Evolutionary conservation across 2,888 invertebrate genomes (phyloP).

Genomic region (Diploptera punctata): DNA sequence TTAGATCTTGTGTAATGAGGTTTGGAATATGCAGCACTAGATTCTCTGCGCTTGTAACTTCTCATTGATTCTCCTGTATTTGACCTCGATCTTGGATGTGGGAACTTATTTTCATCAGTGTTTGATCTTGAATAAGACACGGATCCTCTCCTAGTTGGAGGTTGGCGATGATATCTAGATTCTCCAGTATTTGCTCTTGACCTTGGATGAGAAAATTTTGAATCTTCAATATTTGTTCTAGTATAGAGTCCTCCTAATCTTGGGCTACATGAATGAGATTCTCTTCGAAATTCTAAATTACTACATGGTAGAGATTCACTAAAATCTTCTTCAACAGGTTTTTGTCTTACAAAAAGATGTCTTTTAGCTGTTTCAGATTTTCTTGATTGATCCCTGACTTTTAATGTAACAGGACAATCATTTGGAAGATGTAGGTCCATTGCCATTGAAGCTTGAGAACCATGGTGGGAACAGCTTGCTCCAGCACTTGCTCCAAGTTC

Average conservation of each 20-base stretch:
- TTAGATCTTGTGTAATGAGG: conserved; percentile 28
- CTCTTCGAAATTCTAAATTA: conserved; percentile 21
- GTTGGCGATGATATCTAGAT: conserved; percentile 18
- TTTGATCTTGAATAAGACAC: conserved; percentile 29
- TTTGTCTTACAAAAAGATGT: conserved; percentile 77
- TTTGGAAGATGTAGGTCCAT: conserved; percentile 74
- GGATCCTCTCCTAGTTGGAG: conserved; percentile 8
- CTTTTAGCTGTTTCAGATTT: conserved; percentile 72
- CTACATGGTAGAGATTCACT: conserved; percentile 23
- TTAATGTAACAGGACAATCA: conserved; percentile 64
- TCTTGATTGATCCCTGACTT: conserved; percentile 61
- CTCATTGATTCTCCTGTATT: conserved; percentile 5
- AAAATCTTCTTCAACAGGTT: conserved; percentile 69
- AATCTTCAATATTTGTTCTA: conserved; percentile 22
- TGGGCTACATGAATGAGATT: conserved; percentile 38
- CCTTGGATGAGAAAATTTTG: neutral
- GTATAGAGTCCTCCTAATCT: conserved; percentile 24
- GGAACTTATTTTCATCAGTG: conserved; percentile 21
- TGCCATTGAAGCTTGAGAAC: conserved; percentile 65
- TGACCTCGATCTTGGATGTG: conserved; percentile 16
- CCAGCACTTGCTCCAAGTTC: conserved; percentile 51
- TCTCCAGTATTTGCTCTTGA: conserved; percentile 29
- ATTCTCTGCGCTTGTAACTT: conserved; percentile 21
- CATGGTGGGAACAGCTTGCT: conserved; percentile 42
- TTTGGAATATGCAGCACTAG: conserved; percentile 11